These are phyloP conservation scores for Labroides dimidiatus DNA, from an alignment of 2,797 vertebrate species.

Conservation along the genomic window DNA sequence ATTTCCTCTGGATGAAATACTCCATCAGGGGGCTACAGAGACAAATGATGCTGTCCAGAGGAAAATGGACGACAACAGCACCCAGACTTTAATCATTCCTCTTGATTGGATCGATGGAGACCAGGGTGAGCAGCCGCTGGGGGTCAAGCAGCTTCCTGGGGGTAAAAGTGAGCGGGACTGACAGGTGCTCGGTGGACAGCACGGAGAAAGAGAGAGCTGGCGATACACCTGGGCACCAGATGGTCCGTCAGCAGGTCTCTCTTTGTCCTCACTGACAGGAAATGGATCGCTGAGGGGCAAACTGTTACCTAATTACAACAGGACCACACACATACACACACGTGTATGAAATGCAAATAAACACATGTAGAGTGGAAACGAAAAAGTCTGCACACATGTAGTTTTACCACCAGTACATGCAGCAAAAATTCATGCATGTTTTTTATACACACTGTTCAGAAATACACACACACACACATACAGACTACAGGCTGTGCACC, in stretches of 20 bases:
- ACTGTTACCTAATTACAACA: conserved; percentile 70
- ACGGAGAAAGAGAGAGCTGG: conserved; percentile 3
- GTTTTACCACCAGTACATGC: too few species aligned
- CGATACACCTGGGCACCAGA: conserved; percentile 75
- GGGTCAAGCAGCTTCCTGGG: conserved; percentile 43
- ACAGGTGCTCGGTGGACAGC: conserved; percentile 33
- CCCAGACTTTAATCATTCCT: conserved; percentile 35
- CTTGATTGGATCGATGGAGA: conserved; percentile 38
- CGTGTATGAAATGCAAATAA: neutral
- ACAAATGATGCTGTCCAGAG: conserved; percentile 5
- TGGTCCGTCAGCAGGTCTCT: conserved; percentile 76
- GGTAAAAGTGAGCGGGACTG: conserved; percentile 33
- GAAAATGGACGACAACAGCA: conserved; percentile 30
- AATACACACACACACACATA: conserved; percentile 21
- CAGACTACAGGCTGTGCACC: conserved; percentile 14
- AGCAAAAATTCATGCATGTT: neutral
- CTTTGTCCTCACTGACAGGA: conserved; percentile 74
- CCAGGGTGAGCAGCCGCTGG: conserved; percentile 12
- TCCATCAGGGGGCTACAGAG: neutral
- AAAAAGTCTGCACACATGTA: too few species aligned
- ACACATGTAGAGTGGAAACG: neutral
- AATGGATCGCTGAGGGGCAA: conserved; percentile 72
- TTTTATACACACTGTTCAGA: neutral
- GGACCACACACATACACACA: conserved; percentile 40
- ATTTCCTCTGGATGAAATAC: neutral